phyloP scores from a whole-genome alignment of 2,888 invertebrate genomes.

The Habrosyne pyritoides region DNA sequence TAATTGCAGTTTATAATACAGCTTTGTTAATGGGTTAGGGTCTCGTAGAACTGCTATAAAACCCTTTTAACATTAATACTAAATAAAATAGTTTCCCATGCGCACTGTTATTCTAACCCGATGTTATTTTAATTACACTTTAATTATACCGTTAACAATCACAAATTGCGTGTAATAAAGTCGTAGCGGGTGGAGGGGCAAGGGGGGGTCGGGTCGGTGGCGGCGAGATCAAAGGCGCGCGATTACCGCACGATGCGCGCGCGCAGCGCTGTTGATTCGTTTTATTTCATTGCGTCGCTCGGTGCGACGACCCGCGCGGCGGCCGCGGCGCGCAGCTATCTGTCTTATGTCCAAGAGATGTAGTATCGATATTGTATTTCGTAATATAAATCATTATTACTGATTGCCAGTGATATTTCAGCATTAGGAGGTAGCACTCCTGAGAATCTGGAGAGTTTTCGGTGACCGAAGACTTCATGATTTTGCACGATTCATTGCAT shows the following conservation, averaged over 20 bases:
- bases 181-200: constrained; percentile 24
- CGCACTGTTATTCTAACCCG: constrained; percentile 6
- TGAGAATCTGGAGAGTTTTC: not conserved
- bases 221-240: constrained; percentile 67
- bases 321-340: not conserved
- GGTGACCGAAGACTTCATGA: too few relatives aligned
- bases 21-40: too few relatives aligned
- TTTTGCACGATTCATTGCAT: too few relatives aligned
- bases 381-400: constrained; percentile 14
- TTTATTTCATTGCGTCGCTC: constrained; percentile 11
- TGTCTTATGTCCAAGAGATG: constrained; percentile 26
- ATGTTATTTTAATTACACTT: constrained; percentile 43
- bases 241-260: constrained; percentile 66
- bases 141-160: constrained; percentile 58
- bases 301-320: constrained; percentile 35
- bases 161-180: constrained; percentile 62
- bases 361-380: constrained; percentile 28
- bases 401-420: not conserved
- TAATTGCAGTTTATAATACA: not conserved
- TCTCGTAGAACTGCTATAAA: not conserved
- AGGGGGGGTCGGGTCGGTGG: constrained; percentile 3
- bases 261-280: constrained; percentile 44
- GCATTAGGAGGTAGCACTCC: not conserved
- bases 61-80: too few relatives aligned
- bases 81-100: not conserved